Percentiles rank a stretch among this genome's conserved stretches.
phyloP scores from a whole-genome alignment of 1,140 invertebrate species.

The Hyles euphorbiae region DNA sequence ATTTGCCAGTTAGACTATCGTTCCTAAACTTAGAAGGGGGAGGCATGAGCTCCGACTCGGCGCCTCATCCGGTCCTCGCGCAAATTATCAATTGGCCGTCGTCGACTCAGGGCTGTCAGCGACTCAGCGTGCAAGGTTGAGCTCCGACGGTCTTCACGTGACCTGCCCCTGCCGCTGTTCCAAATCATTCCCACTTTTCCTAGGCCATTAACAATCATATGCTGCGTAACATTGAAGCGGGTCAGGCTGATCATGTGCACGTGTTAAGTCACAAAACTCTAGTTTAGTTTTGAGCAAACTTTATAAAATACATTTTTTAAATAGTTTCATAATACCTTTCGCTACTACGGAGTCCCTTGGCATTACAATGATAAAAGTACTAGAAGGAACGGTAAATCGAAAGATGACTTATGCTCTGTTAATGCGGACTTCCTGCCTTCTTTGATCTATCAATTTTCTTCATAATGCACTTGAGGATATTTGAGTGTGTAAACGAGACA shows the following conservation, averaged over 20 bases:
- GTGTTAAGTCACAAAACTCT: too few relatives aligned
- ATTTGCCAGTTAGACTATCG: slow-evolving; percentile 33
- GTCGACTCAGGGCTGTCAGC: slow-evolving; percentile 40
- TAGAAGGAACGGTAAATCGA: slow-evolving; percentile 36
- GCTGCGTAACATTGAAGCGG: too few relatives aligned
- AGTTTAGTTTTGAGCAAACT: too few relatives aligned
- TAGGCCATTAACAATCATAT: not conserved
- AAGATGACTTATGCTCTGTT: slow-evolving; percentile 39
- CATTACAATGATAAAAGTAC: slow-evolving; percentile 8
- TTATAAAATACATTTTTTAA: too few relatives aligned
- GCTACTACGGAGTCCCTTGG: not conserved
- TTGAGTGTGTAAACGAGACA: slow-evolving; percentile 39
- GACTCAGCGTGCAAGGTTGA: slow-evolving; percentile 38
- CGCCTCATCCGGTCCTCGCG: slow-evolving; percentile 60
- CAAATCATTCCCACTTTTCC: slow-evolving; percentile 12
- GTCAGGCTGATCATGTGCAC: too few relatives aligned
- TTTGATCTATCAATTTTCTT: slow-evolving; percentile 61
- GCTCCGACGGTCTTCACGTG: slow-evolving; percentile 26
- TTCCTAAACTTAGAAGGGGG: slow-evolving; percentile 57
- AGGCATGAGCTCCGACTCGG: slow-evolving; percentile 39
- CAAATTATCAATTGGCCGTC: slow-evolving; percentile 61
- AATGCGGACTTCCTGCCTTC: slow-evolving; percentile 58
- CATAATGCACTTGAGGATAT: slow-evolving; percentile 39
- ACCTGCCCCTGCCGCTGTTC: slow-evolving; percentile 11
- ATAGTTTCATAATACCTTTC: not conserved